Evolutionary conservation across 1,140 invertebrate species (phyloP).

Genomic region (Pollicipes pollicipes): DNA sequence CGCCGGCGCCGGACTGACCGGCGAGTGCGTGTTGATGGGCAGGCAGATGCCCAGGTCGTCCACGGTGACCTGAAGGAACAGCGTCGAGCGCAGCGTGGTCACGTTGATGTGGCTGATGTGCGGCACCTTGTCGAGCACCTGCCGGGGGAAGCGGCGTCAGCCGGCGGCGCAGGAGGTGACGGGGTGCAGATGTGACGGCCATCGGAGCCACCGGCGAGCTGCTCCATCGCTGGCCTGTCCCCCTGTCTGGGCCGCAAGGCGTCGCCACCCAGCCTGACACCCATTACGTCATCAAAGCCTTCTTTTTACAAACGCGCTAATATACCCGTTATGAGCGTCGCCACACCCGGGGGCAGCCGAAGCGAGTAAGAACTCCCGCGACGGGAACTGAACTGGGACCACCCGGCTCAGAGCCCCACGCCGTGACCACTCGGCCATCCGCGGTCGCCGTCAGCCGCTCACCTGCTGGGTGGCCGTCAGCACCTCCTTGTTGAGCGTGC

Average conservation of each 20-base stretch:
- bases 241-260: too few species aligned
- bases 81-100: conserved; percentile 54
- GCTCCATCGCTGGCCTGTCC: too few species aligned
- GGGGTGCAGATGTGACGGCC: background rate
- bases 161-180: background rate
- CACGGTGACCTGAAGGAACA: conserved; percentile 85
- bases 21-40: conserved; percentile 29
- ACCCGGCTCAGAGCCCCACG: too few species aligned
- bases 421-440: too few species aligned
- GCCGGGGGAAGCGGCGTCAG: conserved; percentile 12
- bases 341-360: too few species aligned
- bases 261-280: too few species aligned
- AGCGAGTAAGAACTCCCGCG: too few species aligned
- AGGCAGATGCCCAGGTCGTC: conserved; percentile 94
- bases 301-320: too few species aligned
- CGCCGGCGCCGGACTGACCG: background rate
- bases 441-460: background rate
- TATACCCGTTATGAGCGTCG: too few species aligned
- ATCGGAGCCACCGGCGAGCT: too few species aligned
- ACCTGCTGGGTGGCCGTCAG: conserved; percentile 56
- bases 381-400: too few species aligned
- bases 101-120: conserved; percentile 52
- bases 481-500: conserved; percentile 69
- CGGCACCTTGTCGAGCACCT: conserved; percentile 50
- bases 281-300: too few species aligned